phyloP scores from a whole-genome alignment of 92 coral and sea anemone species.

The Bergia sp. region DNA sequence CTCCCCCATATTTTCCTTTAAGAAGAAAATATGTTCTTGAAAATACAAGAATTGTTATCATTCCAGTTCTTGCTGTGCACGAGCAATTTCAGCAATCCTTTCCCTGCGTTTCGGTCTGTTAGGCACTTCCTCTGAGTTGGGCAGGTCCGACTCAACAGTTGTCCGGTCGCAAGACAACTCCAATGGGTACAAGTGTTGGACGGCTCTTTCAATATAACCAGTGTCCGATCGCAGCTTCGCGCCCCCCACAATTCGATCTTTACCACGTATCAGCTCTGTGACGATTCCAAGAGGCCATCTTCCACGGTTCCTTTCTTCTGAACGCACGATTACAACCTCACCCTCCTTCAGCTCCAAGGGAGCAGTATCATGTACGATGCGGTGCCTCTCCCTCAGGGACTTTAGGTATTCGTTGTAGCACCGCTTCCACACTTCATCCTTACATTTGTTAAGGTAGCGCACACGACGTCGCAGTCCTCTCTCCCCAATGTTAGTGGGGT shows the following conservation, averaged over 20 bases:
- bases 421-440: constrained; percentile 16
- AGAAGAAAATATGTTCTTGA: no score
- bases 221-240: not conserved
- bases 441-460: not conserved
- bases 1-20: no score
- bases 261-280: constrained; percentile 1
- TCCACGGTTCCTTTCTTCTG: constrained; percentile 22
- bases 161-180: not conserved
- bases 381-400: constrained; percentile 5
- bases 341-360: not conserved
- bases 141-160: no score
- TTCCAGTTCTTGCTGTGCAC: no score
- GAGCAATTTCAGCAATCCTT: no score
- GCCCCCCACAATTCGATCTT: not conserved
- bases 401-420: constrained; percentile 14
- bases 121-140: no score
- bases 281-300: constrained; percentile 28
- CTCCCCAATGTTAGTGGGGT: not conserved
- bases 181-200: not conserved
- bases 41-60: no score
- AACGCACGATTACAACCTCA: constrained; percentile 7
- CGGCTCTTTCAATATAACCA: no score
- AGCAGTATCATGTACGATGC: not conserved
- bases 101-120: no score
- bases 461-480: not conserved